phyloP scores from a whole-genome alignment of 2,888 invertebrate genomes.

The Phyto melanocephala region DNA sequence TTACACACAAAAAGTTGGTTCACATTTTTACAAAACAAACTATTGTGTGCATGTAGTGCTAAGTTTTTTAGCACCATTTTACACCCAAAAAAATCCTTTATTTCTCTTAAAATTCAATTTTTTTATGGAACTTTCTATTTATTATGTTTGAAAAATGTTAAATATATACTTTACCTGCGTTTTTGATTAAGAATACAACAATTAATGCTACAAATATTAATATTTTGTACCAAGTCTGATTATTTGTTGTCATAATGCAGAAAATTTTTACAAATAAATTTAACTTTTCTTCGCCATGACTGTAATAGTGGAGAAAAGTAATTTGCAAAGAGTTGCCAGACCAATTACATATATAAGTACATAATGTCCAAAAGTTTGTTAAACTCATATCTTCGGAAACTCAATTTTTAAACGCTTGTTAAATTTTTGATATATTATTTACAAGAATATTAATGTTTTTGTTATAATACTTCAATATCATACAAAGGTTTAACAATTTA shows the following conservation, averaged over 20 bases:
- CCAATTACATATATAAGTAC: too few species aligned
- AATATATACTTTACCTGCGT: conserved; percentile 67
- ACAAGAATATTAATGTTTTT: too few species aligned
- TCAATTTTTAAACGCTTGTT: too few species aligned
- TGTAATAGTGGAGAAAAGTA: conserved; percentile 1
- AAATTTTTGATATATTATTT: too few species aligned
- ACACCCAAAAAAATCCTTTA: neutral
- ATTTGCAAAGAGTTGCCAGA: neutral
- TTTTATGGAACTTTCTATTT: neutral
- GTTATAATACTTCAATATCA: too few species aligned
- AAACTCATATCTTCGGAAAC: too few species aligned
- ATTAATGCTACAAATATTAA: conserved; percentile 68
- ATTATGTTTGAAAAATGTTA: neutral
- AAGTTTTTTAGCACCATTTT: neutral
- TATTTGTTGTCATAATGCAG: conserved; percentile 39
- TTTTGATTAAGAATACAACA: conserved; percentile 67
- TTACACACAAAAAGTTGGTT: neutral
- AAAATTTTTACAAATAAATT: conserved; percentile 8
- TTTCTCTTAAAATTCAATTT: neutral
- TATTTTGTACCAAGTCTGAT: conserved; percentile 13
- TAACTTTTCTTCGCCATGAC: neutral
- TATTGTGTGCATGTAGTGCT: neutral
- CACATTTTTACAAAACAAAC: neutral
- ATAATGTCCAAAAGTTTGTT: too few species aligned
- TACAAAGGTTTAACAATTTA: too few species aligned